These are phyloP conservation scores for Cremastinae sp. DNA, from an alignment of 2,888 invertebrate genomes.

Conservation along the genomic window DNA sequence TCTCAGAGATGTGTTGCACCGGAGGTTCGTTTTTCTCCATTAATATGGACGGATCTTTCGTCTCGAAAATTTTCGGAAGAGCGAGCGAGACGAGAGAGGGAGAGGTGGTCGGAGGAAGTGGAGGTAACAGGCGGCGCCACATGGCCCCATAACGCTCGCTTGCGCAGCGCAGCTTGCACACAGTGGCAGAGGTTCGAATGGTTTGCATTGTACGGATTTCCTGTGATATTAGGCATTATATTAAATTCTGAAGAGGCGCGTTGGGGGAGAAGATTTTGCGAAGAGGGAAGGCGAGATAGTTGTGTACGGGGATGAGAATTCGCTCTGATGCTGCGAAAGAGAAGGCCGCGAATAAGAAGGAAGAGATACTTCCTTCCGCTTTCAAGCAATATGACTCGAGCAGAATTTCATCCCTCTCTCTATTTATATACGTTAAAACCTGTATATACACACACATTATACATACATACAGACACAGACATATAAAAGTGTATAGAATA, in stretches of 20 bases:
- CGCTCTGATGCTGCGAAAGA: slow-evolving; percentile 47
- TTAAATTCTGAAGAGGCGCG: slow-evolving; percentile 72
- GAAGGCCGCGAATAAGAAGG: slow-evolving; percentile 53
- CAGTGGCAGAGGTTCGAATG: slow-evolving; percentile 68
- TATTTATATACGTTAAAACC: slow-evolving; percentile 11
- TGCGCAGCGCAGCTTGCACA: slow-evolving; percentile 14
- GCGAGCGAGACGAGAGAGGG: slow-evolving; percentile 16
- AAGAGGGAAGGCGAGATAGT: slow-evolving; percentile 30
- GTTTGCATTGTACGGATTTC: slow-evolving; percentile 75
- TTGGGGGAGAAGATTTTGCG: neutral
- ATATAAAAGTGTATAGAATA: slow-evolving; percentile 26
- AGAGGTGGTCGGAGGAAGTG: slow-evolving; percentile 9
- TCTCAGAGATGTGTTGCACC: too few species aligned
- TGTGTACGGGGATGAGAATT: slow-evolving; percentile 50
- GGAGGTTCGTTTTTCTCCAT: slow-evolving; percentile 2
- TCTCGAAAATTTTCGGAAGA: slow-evolving; percentile 39
- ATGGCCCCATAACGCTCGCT: slow-evolving; percentile 25
- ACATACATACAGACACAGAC: slow-evolving; percentile 15
- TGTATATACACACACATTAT: too few species aligned
- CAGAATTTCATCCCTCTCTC: slow-evolving; percentile 43
- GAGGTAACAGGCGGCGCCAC: slow-evolving; percentile 16
- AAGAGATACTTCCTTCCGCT: slow-evolving; percentile 66
- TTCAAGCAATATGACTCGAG: slow-evolving; percentile 60
- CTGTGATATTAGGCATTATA: slow-evolving; percentile 75
- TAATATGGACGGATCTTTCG: slow-evolving; percentile 31